Conservation (phyloP, 2,888 invertebrate genomes). For the Tenthredo distinguenda region DNA sequence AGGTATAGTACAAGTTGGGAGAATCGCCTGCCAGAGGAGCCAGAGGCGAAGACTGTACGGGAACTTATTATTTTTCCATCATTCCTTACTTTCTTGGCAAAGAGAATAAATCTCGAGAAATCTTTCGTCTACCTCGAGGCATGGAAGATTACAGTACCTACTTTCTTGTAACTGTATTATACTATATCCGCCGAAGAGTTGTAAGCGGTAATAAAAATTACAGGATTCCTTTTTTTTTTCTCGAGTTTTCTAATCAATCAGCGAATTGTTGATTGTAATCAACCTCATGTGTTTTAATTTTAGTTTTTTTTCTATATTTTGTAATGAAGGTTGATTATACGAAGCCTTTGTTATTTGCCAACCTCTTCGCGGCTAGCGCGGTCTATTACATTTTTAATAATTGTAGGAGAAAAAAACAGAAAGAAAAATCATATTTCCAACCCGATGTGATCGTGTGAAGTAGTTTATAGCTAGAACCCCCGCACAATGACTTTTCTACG, state of each 20-base stretch:
- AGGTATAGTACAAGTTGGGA: background rate
- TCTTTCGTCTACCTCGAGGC: background rate
- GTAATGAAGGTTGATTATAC: too few species aligned
- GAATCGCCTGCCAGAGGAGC: background rate
- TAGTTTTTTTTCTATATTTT: too few species aligned
- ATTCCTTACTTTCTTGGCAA: conserved; percentile 4
- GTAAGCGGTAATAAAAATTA: too few species aligned
- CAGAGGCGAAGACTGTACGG: background rate
- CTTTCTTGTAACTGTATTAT: too few species aligned
- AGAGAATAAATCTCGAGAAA: conserved; percentile 14
- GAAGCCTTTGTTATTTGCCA: background rate
- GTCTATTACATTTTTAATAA: background rate
- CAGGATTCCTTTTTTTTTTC: too few species aligned
- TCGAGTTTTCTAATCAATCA: too few species aligned
- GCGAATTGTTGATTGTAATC: too few species aligned
- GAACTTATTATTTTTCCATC: conserved; percentile 35
- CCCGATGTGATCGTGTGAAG: background rate
- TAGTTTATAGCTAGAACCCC: background rate
- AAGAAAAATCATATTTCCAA: background rate
- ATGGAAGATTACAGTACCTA: background rate
- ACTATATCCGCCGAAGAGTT: too few species aligned
- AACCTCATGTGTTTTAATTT: too few species aligned
- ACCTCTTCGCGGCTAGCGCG: background rate
- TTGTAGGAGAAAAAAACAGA: background rate
- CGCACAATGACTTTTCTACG: background rate